Percentiles rank a stretch among this genome's conserved stretches.
Evolutionary conservation across 2,888 invertebrate species (phyloP).

Genomic region (Pyrgus malvae): DNA sequence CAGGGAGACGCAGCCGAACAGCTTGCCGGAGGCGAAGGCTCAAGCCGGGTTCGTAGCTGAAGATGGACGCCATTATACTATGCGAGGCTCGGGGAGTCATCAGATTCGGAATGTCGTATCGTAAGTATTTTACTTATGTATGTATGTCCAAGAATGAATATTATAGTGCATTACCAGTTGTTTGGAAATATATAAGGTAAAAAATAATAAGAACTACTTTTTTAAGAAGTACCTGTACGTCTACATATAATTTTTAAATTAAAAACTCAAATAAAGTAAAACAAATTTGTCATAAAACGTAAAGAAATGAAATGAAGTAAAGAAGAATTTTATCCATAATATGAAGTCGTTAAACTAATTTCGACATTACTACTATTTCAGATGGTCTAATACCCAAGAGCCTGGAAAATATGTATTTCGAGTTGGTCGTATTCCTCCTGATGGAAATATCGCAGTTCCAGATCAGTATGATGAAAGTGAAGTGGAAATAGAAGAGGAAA

Average conservation of each 20-base stretch:
- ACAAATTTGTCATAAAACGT: too few relatives aligned
- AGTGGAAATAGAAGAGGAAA: conserved; percentile 68
- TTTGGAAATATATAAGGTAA: too few relatives aligned
- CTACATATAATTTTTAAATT: too few relatives aligned
- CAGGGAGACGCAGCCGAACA: conserved; percentile 88
- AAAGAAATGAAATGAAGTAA: too few relatives aligned
- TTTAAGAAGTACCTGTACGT: too few relatives aligned
- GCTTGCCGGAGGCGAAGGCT: conserved; percentile 93
- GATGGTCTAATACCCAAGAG: conserved; percentile 92
- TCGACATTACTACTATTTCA: conserved; percentile 63
- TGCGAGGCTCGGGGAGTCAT: conserved; percentile 96
- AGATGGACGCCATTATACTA: conserved; percentile 87
- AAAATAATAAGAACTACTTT: too few relatives aligned
- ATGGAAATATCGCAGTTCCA: conserved; percentile 85
- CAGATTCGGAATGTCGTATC: conserved; percentile 90
- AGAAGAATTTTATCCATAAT: too few relatives aligned
- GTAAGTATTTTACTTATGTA: conserved; percentile 70
- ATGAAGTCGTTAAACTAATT: too few relatives aligned
- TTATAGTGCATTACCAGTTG: too few relatives aligned
- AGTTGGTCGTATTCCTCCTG: conserved; percentile 86
- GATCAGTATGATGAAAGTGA: conserved; percentile 79
- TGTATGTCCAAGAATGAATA: too few relatives aligned
- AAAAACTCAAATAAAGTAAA: too few relatives aligned
- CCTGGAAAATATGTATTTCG: conserved; percentile 94
- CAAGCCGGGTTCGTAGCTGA: conserved; percentile 96